A percentile compares a stretch with the other conserved stretches of the same genome.
phyloP scores from a whole-genome alignment of 1,140 invertebrate genomes.

The Hyposmocoma kahamanoa region DNA sequence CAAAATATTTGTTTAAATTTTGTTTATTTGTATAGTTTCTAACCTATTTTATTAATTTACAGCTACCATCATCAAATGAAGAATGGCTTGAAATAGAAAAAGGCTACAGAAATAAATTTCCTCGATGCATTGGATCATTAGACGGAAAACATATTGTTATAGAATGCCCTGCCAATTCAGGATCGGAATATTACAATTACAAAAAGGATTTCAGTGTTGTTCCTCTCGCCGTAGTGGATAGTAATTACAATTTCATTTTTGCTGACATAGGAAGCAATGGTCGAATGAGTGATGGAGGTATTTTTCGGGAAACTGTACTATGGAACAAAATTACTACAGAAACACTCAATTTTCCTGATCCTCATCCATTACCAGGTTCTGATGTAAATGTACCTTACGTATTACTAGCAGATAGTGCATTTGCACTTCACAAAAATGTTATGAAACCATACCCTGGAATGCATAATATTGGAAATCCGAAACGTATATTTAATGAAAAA shows the following conservation, averaged over 20 bases:
- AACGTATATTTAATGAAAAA: conserved; percentile 41
- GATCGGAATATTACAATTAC: conserved; percentile 57
- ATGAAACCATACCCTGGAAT: conserved; percentile 55
- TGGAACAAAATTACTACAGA: conserved; percentile 14
- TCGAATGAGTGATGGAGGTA: conserved; percentile 15
- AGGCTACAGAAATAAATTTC: too few species aligned
- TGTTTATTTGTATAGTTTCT: too few species aligned
- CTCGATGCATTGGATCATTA: not conserved
- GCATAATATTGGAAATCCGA: conserved; percentile 4
- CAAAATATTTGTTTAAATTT: too few species aligned
- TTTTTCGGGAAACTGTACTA: conserved; percentile 15
- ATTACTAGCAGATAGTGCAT: conserved; percentile 71
- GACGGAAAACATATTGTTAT: conserved; percentile 50
- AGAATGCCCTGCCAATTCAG: conserved; percentile 30
- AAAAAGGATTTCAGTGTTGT: conserved; percentile 59
- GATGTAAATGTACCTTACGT: conserved; percentile 34
- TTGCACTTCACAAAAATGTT: conserved; percentile 47
- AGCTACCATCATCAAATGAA: too few species aligned
- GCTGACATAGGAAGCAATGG: conserved; percentile 21
- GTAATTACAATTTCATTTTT: conserved; percentile 22
- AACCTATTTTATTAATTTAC: too few species aligned
- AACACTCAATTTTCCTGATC: conserved; percentile 28
- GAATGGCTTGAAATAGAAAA: too few species aligned
- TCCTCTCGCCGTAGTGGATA: conserved; percentile 33
- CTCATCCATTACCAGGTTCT: conserved; percentile 22